These are phyloP conservation scores for Cephus pygmeus DNA, from an alignment of 2,888 invertebrate genomes.

Conservation along the genomic window DNA sequence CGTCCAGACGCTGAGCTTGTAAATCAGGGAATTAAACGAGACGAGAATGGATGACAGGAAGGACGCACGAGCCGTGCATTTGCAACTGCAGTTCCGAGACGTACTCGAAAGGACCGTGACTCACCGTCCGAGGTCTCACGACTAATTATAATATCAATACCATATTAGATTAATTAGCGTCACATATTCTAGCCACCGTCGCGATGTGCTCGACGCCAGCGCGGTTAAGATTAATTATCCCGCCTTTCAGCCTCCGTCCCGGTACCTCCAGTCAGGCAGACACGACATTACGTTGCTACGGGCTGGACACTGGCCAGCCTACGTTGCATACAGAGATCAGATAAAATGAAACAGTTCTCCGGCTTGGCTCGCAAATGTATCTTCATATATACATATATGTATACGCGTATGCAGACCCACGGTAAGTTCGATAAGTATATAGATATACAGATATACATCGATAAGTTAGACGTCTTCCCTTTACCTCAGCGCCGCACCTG, in stretches of 20 bases:
- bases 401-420: not conserved
- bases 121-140: constrained; percentile 14
- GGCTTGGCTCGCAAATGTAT: not conserved
- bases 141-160: constrained; percentile 52
- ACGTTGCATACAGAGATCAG: constrained; percentile 27
- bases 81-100: not conserved
- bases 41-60: not conserved
- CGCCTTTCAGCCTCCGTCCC: constrained; percentile 26
- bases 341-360: constrained; percentile 27
- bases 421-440: not conserved
- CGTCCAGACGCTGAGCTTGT: not conserved
- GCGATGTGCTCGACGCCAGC: constrained; percentile 22
- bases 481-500: not conserved
- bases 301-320: constrained; percentile 31
- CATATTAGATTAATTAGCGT: constrained; percentile 48
- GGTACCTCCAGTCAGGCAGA: constrained; percentile 28
- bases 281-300: constrained; percentile 28
- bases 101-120: not conserved
- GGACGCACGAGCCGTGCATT: not conserved
- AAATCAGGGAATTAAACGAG: not conserved
- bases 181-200: constrained; percentile 36
- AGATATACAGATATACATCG: no score
- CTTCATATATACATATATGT: not conserved
- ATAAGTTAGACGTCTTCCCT: not conserved
- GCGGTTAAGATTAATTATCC: constrained; percentile 42